Percentiles rank a stretch among this genome's conserved stretches.
These are phyloP conservation scores for Oceanodroma leucorhoa DNA, from an alignment of 2,797 vertebrate genomes.

Conservation along the genomic window DNA sequence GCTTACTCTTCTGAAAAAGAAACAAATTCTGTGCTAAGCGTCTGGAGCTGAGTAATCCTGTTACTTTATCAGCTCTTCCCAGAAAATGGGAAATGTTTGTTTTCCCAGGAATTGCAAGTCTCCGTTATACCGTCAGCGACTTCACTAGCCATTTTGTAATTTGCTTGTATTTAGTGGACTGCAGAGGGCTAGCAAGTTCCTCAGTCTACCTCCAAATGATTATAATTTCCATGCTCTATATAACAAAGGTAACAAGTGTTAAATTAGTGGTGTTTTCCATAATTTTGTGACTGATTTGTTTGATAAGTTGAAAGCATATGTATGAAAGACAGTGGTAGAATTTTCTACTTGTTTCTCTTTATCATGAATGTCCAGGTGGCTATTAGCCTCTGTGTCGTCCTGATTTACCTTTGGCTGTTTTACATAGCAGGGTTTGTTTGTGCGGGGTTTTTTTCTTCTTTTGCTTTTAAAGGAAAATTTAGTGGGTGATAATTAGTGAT, in stretches of 20 bases:
- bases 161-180: neutral
- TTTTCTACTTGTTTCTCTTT: neutral
- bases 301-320: neutral
- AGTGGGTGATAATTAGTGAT: neutral
- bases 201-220: neutral
- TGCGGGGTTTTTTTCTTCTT: neutral
- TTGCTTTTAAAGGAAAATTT: neutral
- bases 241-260: neutral
- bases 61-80: neutral
- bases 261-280: neutral
- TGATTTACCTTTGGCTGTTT: neutral
- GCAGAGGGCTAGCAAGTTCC: neutral
- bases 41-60: neutral
- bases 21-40: neutral
- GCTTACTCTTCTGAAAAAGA: neutral
- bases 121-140: neutral
- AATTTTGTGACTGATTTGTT: neutral
- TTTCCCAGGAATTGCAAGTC: neutral
- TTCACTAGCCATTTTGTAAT: neutral
- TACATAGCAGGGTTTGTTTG: neutral
- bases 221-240: neutral
- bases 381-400: neutral
- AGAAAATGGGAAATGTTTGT: slow-evolving; percentile 10
- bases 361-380: neutral
- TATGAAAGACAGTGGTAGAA: neutral